Base-by-base conservation (phyloP, 2,888 invertebrate species). In the Crematogaster levior region DNA sequence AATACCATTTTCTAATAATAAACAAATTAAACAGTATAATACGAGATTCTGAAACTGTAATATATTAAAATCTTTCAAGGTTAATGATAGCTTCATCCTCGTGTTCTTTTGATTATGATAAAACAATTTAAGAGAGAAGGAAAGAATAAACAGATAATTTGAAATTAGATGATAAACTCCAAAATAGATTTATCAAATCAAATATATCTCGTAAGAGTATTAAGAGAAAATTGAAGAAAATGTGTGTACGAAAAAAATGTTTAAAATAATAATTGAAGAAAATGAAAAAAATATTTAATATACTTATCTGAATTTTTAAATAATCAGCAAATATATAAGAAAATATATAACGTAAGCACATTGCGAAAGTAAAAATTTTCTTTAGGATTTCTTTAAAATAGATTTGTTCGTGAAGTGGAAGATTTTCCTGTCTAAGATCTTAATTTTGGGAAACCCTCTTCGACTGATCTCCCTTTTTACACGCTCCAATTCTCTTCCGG, bases 401-500 rank as follows among this genome's bases (percentile, higher is more conserved):
- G n/a, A 10, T 24, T 7, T 34, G 12, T 30, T 12, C 18, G 21
- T 12, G 18, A 51, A 21, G 18, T 7, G 15, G 21, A 48, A n/a
- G 48, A 48, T 65, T 56, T 56, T 53, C 40, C 1, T 53, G 6
- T 18, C 21, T 56, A 34, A 77, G 56, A 24, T 15, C 6, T 40
- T 70, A 77, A 77, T 70, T 77, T 77, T 3, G 24, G 34, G 1
- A 70, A 56, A 68, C 24, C 3, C 56, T 68, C 34, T 3, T 27
- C 34, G 12, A 24, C 34, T 70, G 70, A 77, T 77, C 24, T 77
- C 27, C 5, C 56, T 40, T 5, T 68, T 56, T 18, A 12, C 72
- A 70, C 43, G 43, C 77, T 70, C 77, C 70, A 77, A 70, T 77
- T 77, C 70, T 34, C 43, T 18, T n/a, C 18, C 4, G 3, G 21